Base-by-base conservation (phyloP, 2,888 invertebrate genomes). In the Drosophila prostipennis region DNA sequence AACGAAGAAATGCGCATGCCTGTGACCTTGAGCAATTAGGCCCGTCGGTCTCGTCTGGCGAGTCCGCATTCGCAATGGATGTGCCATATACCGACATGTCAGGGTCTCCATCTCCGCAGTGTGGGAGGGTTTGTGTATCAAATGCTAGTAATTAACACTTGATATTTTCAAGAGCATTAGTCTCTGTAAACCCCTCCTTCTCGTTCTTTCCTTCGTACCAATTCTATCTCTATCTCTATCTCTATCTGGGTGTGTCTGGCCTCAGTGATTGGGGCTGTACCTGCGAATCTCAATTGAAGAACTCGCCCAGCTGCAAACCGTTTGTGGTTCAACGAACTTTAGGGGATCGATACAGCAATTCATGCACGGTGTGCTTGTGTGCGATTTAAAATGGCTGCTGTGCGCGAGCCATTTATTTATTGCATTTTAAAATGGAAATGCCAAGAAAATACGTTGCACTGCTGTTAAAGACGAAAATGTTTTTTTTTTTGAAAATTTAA, bases 21-120 rank as follows among this genome's bases (percentile, higher is more conserved):
- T 84, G 85, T 84, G 84, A 84, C 84, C 84, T 84, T 84, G 84
- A 89, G 87, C 79, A 79, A 89, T 84, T 84, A 79, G 89, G 83
- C 78, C 73, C 83, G 72, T 52, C 45, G 58, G 68, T 74, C 57
- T 70, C 68, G 80, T 79, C 80, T 74, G 78, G 71, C 57, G 61
- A 58, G 7, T 10, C 34, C 49, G 49, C 29, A 82, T 68, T 32
- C 32, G 65, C 76, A 53, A 70, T 86, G 63, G 67, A 55, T 82
- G 84, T 63, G 73, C 82, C 73, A 83, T 72, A 83, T 86, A 88
- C 78, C 72, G 74, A 79, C 67, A 61, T 70, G 58, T 16, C 32
- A 46, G 23, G 53, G 36, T 39, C 43, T 26, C 26, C 23, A 39
- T 56, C 43, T 40, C 46, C 64, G 53, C 48, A 26, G 58, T 55